A percentile compares a stretch with the other conserved stretches of the same genome.
Evolutionary conservation across 2,113 vertebrate species (phyloP).

Genomic region (Steatornis caripensis): DNA sequence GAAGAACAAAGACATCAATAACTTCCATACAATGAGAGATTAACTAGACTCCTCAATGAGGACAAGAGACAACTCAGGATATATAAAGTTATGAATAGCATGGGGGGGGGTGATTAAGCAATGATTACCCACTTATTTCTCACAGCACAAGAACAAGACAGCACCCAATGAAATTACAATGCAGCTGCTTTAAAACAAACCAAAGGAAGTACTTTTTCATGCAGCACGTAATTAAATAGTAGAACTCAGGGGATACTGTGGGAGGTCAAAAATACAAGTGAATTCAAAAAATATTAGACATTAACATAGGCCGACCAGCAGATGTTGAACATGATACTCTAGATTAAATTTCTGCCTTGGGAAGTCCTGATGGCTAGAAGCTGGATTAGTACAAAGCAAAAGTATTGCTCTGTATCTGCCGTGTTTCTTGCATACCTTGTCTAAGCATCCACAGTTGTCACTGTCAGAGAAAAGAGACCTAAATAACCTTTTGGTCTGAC

Average conservation of each 20-base stretch:
- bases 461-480: neutral
- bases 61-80: neutral
- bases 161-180: conserved; percentile 34
- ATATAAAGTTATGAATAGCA: neutral
- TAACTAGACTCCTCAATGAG: neutral
- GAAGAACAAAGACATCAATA: neutral
- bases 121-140: neutral
- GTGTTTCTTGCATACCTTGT: neutral
- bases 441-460: neutral
- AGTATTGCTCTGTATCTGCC: neutral
- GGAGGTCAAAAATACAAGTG: neutral
- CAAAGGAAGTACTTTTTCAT: conserved; percentile 42
- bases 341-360: neutral
- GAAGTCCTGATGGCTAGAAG: neutral
- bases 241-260: neutral
- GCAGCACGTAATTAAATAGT: neutral
- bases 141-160: neutral
- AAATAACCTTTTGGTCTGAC: neutral
- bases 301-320: neutral
- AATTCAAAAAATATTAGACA: neutral
- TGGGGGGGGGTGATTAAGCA: neutral
- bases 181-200: conserved; percentile 30
- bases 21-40: neutral
- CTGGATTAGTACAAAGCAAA: neutral
- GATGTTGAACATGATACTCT: neutral